Conservation (phyloP, 2,888 invertebrate species). For the Conchocele bisecta region DNA sequence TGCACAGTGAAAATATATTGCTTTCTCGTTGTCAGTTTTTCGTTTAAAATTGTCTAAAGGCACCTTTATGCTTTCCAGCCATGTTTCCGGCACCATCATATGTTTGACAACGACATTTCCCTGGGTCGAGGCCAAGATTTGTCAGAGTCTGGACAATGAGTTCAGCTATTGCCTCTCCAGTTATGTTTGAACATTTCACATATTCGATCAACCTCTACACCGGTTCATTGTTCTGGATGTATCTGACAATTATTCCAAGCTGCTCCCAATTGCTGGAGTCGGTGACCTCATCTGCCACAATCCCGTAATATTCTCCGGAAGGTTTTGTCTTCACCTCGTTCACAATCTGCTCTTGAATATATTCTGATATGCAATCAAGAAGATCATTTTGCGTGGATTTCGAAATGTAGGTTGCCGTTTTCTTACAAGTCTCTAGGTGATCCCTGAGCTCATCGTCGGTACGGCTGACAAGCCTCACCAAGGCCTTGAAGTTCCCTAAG, state of each 20-base stretch:
- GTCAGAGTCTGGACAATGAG: background rate
- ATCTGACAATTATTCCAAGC: constrained; percentile 44
- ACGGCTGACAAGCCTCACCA: constrained; percentile 30
- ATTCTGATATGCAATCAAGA: constrained; percentile 36
- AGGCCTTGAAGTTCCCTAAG: constrained; percentile 39
- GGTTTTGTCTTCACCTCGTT: constrained; percentile 35
- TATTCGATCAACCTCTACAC: constrained; percentile 31
- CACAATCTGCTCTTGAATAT: constrained; percentile 33
- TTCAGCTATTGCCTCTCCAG: background rate
- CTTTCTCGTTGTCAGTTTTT: background rate
- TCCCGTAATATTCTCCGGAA: constrained; percentile 39
- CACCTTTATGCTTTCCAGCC: background rate
- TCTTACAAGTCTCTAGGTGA: constrained; percentile 21
- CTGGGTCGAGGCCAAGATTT: background rate
- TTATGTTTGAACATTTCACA: constrained; percentile 6
- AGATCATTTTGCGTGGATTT: constrained; percentile 49
- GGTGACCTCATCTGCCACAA: constrained; percentile 47
- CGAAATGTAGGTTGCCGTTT: constrained; percentile 49
- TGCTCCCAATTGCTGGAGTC: constrained; percentile 50
- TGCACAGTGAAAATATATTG: too few species aligned
- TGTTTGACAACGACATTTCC: background rate
- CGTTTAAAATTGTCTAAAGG: background rate
- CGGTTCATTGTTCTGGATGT: constrained; percentile 24
- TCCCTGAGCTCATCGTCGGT: constrained; percentile 24
- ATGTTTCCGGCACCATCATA: background rate